Conservation (phyloP, 2,888 invertebrate species). For the Cantharis rufa region DNA sequence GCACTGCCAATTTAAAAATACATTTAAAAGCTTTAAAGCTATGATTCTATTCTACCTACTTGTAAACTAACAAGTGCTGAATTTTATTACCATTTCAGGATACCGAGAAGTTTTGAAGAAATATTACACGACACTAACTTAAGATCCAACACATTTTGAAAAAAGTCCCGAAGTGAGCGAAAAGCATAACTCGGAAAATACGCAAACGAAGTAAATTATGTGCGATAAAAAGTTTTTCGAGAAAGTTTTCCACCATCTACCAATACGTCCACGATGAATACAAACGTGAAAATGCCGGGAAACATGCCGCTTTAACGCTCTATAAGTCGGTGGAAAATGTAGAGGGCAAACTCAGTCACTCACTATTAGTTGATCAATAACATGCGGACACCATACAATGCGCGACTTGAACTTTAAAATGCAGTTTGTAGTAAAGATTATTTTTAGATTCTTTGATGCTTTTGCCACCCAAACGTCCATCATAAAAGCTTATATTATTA, state of each 20-base stretch:
- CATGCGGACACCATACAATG: conserved; percentile 16
- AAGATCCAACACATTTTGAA: conserved; percentile 2
- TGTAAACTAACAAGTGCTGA: background rate
- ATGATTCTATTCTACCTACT: background rate
- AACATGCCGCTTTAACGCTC: conserved; percentile 24
- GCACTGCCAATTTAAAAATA: background rate
- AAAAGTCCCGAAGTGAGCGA: conserved; percentile 8
- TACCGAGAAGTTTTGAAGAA: background rate
- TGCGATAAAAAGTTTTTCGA: background rate
- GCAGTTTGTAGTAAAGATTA: background rate
- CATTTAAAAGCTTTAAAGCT: background rate
- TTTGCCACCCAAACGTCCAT: background rate
- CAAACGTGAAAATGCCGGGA: conserved; percentile 36
- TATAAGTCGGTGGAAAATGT: conserved; percentile 19
- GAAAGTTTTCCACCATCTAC: conserved; percentile 18
- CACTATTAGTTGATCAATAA: conserved; percentile 26
- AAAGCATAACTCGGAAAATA: background rate
- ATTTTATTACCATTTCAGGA: conserved; percentile 18
- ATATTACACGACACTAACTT: conserved; percentile 7
- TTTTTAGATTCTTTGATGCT: background rate
- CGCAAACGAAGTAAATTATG: background rate
- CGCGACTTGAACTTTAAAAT: conserved; percentile 22
- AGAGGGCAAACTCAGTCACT: conserved; percentile 12
- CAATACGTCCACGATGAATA: conserved; percentile 32
- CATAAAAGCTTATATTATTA: background rate